Conservation (phyloP, 2,888 invertebrate genomes). For the Plebejus anna region DNA sequence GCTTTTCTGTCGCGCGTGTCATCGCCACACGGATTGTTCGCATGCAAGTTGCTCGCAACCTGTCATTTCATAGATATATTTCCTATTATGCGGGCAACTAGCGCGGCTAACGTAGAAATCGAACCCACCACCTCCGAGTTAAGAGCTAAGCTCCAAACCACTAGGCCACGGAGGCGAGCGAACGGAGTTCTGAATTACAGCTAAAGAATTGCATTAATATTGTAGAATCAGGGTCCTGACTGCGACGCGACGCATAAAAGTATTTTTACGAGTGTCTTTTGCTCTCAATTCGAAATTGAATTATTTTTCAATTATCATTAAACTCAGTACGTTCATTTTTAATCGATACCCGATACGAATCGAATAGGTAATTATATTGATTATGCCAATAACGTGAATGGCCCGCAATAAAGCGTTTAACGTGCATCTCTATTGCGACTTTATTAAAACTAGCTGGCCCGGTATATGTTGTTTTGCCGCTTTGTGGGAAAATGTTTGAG, state of each 20-base stretch:
- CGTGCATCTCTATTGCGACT: slow-evolving; percentile 40
- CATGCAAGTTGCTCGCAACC: too few relatives aligned
- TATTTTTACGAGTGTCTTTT: background rate
- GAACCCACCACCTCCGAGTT: too few relatives aligned
- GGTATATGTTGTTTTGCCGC: background rate
- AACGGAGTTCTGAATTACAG: too few relatives aligned
- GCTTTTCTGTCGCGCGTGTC: too few relatives aligned
- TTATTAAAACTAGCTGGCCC: slow-evolving; percentile 38
- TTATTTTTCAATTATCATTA: slow-evolving; percentile 28
- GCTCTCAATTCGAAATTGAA: slow-evolving; percentile 10
- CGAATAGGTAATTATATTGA: slow-evolving; percentile 42
- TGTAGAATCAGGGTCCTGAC: background rate
- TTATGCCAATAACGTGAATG: slow-evolving; percentile 42
- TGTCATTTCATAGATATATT: too few relatives aligned
- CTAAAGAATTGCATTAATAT: background rate
- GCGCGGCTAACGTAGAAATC: too few relatives aligned
- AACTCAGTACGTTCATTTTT: slow-evolving; percentile 22
- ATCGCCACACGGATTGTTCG: too few relatives aligned
- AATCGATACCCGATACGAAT: slow-evolving; percentile 33
- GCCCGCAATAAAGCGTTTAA: slow-evolving; percentile 43
- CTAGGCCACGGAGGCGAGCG: too few relatives aligned
- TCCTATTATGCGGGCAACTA: too few relatives aligned
- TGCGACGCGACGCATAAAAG: background rate
- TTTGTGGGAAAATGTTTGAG: too few relatives aligned
- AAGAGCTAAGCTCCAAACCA: too few relatives aligned